These are phyloP conservation scores for Nothocercus julius DNA, from an alignment of 2,113 vertebrate genomes.

Conservation along the genomic window DNA sequence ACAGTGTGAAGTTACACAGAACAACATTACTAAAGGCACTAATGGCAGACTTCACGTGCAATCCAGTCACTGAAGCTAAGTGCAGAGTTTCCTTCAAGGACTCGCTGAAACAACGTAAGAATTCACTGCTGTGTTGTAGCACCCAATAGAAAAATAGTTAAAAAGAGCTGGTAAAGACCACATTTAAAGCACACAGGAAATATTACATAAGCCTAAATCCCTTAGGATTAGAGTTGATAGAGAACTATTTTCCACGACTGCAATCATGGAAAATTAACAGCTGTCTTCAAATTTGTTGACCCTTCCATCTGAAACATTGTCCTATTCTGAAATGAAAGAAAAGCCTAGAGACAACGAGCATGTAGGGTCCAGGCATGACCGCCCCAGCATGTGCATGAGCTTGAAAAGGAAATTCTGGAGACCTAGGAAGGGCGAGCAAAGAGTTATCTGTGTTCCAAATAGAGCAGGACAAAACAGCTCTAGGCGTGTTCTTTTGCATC, in stretches of 20 bases:
- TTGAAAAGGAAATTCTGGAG: slow-evolving; percentile 20
- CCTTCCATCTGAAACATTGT: not conserved
- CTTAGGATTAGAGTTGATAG: not conserved
- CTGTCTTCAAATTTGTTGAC: not conserved
- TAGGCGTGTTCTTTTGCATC: not conserved
- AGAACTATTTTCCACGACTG: not conserved
- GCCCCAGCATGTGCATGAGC: not conserved
- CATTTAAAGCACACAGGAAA: not conserved
- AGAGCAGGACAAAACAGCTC: not conserved
- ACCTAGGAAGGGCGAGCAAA: not conserved
- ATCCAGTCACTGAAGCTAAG: not conserved
- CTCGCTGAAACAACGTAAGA: not conserved
- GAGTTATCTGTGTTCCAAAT: not conserved
- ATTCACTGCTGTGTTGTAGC: not conserved
- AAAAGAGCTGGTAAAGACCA: accelerated
- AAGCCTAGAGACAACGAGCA: not conserved
- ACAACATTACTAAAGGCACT: not conserved
- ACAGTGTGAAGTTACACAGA: not conserved
- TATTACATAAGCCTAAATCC: not conserved
- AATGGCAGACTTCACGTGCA: not conserved
- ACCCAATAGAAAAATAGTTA: not conserved
- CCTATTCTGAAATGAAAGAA: not conserved
- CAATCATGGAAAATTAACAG: not conserved
- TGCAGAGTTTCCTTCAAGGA: not conserved
- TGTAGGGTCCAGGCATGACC: not conserved